A percentile compares a stretch with the other conserved stretches of the same genome.
phyloP scores from a whole-genome alignment of 1,140 invertebrate genomes.

The Cheumatopsyche charites region DNA sequence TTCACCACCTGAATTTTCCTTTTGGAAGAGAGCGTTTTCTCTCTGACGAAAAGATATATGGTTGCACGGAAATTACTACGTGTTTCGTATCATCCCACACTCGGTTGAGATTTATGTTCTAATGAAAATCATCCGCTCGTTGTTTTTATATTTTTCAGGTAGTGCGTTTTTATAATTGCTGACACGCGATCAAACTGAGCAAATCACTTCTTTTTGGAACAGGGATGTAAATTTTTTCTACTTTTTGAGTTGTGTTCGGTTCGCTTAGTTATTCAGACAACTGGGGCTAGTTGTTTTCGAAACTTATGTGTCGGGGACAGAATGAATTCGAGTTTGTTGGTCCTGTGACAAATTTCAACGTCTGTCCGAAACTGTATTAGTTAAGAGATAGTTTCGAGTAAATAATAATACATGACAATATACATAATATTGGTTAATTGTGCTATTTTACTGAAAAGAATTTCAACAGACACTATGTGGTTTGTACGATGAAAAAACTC shows the following conservation, averaged over 20 bases:
- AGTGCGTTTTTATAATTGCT: not conserved
- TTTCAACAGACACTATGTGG: no score
- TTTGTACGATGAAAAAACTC: no score
- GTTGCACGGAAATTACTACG: conserved; percentile 36
- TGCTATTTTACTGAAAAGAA: no score
- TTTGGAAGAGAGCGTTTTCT: conserved; percentile 16
- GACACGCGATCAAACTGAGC: no score
- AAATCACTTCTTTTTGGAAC: no score
- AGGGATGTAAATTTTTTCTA: no score
- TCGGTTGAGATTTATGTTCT: conserved; percentile 32
- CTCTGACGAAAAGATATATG: conserved; percentile 32
- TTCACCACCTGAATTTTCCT: not conserved
- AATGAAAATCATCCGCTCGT: conserved; percentile 19
- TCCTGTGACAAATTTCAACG: not conserved
- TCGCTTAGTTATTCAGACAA: not conserved
- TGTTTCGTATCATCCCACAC: conserved; percentile 38
- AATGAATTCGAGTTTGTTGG: no score
- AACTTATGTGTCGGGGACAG: not conserved
- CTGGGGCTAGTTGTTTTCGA: not conserved
- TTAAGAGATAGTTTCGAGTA: no score
- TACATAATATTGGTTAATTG: no score
- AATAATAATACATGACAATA: no score
- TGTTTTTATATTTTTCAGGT: not conserved
- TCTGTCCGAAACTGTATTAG: no score
- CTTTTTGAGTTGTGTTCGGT: no score